phyloP scores from a whole-genome alignment of 2,113 vertebrate species.

The Platichthys stellatus region DNA sequence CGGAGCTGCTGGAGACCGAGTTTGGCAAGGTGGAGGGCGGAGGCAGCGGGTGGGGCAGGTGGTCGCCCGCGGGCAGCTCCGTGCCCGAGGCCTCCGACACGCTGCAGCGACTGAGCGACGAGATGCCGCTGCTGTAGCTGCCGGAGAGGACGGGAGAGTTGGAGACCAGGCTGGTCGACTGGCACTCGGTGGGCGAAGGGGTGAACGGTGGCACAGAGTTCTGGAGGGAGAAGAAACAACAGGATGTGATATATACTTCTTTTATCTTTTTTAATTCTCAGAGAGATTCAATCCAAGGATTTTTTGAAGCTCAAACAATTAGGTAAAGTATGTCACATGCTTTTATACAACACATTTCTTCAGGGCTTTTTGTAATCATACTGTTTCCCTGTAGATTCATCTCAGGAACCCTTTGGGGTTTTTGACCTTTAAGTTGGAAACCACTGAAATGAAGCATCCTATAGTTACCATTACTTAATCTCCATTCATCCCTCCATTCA shows the following conservation, averaged over 20 bases:
- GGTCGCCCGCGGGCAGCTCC: constrained; percentile 85
- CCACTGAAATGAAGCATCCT: too few relatives aligned
- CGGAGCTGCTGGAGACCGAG: constrained; percentile 82
- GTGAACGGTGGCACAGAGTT: constrained; percentile 89
- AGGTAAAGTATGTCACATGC: too few relatives aligned
- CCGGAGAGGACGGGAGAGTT: constrained; percentile 93
- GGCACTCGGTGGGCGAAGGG: constrained; percentile 94
- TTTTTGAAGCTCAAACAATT: too few relatives aligned
- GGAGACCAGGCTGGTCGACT: constrained; percentile 89
- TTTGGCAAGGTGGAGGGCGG: constrained; percentile 77
- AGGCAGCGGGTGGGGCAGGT: constrained; percentile 68
- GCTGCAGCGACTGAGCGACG: constrained; percentile 95
- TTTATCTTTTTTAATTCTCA: too few relatives aligned
- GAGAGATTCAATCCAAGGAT: too few relatives aligned
- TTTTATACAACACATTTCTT: too few relatives aligned
- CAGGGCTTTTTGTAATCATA: too few relatives aligned
- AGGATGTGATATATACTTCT: not conserved
- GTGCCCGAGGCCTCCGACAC: constrained; percentile 94
- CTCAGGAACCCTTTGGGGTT: too few relatives aligned
- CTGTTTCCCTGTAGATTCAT: too few relatives aligned
- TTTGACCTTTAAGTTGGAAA: too few relatives aligned
- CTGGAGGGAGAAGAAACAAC: constrained; percentile 68
- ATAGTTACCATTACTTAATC: too few relatives aligned
- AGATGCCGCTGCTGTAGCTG: constrained; percentile 98
- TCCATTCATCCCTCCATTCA: too few relatives aligned